phyloP scores from a whole-genome alignment of 2,888 invertebrate genomes.

The Polyploca ridens region DNA sequence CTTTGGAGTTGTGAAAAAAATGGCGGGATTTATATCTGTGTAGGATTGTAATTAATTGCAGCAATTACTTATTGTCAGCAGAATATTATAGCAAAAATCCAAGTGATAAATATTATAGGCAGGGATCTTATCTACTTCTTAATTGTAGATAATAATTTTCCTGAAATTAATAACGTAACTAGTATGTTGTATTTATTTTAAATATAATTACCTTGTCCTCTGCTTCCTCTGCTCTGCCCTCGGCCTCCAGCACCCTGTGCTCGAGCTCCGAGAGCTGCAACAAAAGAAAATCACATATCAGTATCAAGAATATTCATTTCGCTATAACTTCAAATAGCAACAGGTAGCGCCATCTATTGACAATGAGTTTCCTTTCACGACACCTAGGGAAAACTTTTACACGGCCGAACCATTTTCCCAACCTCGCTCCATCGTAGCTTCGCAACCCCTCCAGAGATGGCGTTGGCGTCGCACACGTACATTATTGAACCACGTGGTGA shows the following conservation, averaged over 20 bases:
- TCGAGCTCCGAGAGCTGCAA: constrained; percentile 97
- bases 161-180: background rate
- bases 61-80: background rate
- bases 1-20: background rate
- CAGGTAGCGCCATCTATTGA: constrained; percentile 62
- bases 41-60: background rate
- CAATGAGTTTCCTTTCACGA: background rate
- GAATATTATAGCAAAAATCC: too few relatives aligned
- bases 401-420: constrained; percentile 30
- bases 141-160: background rate
- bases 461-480: constrained; percentile 50
- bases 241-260: constrained; percentile 96
- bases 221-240: constrained; percentile 96
- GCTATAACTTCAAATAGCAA: constrained; percentile 22
- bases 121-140: too few relatives aligned
- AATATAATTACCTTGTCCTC: constrained; percentile 94
- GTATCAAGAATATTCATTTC: constrained; percentile 16
- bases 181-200: background rate
- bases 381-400: constrained; percentile 5
- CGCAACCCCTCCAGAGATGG: constrained; percentile 73
- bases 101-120: background rate
- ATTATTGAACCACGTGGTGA: constrained; percentile 80
- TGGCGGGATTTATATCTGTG: background rate
- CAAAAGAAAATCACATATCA: constrained; percentile 47
- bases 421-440: constrained; percentile 36